Percentiles rank a stretch among this genome's conserved stretches.
Evolutionary conservation across 2,797 vertebrate species (phyloP).

Genomic region (Sebastes trivittatus): DNA sequence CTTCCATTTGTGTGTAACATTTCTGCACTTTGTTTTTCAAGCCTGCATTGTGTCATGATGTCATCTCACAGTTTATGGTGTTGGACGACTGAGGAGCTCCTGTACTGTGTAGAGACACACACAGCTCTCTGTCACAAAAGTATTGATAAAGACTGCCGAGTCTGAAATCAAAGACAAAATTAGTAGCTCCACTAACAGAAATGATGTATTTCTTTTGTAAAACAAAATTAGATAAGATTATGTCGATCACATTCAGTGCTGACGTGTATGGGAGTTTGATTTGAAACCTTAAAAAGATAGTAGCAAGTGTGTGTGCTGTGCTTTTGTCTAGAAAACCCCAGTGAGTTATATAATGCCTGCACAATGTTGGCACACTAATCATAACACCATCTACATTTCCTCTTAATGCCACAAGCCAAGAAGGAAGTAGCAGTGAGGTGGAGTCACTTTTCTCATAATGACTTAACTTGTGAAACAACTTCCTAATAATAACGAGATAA

Average conservation of each 20-base stretch:
- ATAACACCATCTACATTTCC: background rate
- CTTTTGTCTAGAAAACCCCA: background rate
- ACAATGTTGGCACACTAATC: background rate
- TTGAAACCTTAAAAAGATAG: background rate
- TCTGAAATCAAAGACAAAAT: background rate
- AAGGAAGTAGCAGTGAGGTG: background rate
- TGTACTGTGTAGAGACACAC: background rate
- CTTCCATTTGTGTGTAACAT: background rate
- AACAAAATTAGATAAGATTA: background rate
- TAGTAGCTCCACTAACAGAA: background rate
- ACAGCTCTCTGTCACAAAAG: background rate
- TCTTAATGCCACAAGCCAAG: too few species aligned
- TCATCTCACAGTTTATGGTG: constrained; percentile 2
- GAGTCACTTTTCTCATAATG: background rate
- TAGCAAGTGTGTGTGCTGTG: background rate
- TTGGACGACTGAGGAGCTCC: background rate
- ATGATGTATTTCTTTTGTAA: background rate
- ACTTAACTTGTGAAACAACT: background rate
- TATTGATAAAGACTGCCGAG: background rate
- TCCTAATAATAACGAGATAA: background rate
- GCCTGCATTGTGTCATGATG: constrained; percentile 6
- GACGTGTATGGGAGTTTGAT: background rate
- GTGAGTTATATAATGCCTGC: background rate
- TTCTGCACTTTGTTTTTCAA: background rate
- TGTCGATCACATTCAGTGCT: background rate